Base-by-base conservation (phyloP, 2,113 vertebrate species). In the Neotragus moschatus region DNA sequence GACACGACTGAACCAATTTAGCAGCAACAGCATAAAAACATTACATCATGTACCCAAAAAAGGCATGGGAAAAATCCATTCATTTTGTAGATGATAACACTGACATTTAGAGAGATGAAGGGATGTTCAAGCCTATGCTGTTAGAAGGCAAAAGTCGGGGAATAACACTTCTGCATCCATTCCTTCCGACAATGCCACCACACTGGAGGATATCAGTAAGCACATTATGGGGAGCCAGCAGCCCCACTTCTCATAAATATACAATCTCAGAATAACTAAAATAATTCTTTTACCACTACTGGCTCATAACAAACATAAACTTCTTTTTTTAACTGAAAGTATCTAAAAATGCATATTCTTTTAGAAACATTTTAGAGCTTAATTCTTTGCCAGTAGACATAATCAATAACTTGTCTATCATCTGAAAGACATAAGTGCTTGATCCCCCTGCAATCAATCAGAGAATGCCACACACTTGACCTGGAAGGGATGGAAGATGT, bases 391-490 rank as follows among this genome's bases (percentile, higher is more conserved):
- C 53, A 88, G 25, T 1, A 91, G 87, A 77, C 49, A 88, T 8
- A 85, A 84, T 91, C 92, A 84, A 94, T 82, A 92, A 82, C 88
- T 55, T 79, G 81, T 96, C 97, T 88, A 86, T 96, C 85, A 97
- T 75, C 51, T 87, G 63, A 91, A 96, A 95, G 60, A 85, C 19
- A 25, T 13, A 60, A 97, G 66, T 77, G 70, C 61, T 73, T 49
- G 85, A 95, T 45, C 58, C 82, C 33, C 53, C 14, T 58, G 86
- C 77, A 96, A 61, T 94, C 94, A 92, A 84, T 84, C 63, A 85
- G 7, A 97, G 79, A 77, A 85, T 77, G 51, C 47, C 82, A 91
- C 6, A 66, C 86, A 91, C 85, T 84, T 88, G 90, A 91, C 84
- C 81, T n/a, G 28, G 53, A 91, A 77, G 53, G 90, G 75, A 86